Base-by-base conservation (phyloP, 2,888 invertebrate genomes). In the Erynnis tages region DNA sequence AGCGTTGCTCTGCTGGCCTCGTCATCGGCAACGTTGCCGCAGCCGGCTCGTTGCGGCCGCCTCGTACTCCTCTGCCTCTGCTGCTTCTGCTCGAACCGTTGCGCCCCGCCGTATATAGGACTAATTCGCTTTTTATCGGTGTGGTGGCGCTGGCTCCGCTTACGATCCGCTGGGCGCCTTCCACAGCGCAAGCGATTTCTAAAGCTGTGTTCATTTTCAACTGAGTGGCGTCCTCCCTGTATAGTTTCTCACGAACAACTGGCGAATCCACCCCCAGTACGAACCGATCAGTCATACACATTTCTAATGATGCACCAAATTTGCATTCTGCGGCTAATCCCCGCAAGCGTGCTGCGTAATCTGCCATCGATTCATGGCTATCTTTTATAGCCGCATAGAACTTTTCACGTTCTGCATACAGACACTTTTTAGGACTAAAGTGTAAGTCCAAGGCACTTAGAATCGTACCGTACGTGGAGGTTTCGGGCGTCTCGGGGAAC, bases 401-500 rank as follows among this genome's bases (percentile, higher is more conserved):
- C 5, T 37, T 37, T n/a, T 19, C 37, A 19, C 37, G 37, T 19
- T 37, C 37, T 2, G 37, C 37, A 21, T 21, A 37, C 10, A 21
- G 5, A 21, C 19, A 21, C 5, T 10, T 37, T 5, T 37, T 37
- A 4, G 37, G 37, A 19, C 10, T 21, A 6, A 37, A 37, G 19
- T 37, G 37, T 11, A 10, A 8, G 2, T 37, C 21, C 7, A 37
- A 11, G 1, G 35, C 17, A 1, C 10, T 5, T 8, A 35, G 4
- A 13, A 35, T 35, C n/a, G 17, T n/a, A 16, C 8, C 35, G n/a
- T 35, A 35, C 17, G 35, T 17, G 16, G 35, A 8, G n/a, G 35
- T 35, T 6, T 35, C 35, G 35, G 35, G 35, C 16, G 35, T 17
- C 4, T 35, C 17, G 10, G 35, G 35, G 17, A 35, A 35, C 35